Percentiles rank a stretch among this genome's conserved stretches.
Conservation (phyloP, 2,797 vertebrate genomes). For the Acanthurus leucopareius region DNA sequence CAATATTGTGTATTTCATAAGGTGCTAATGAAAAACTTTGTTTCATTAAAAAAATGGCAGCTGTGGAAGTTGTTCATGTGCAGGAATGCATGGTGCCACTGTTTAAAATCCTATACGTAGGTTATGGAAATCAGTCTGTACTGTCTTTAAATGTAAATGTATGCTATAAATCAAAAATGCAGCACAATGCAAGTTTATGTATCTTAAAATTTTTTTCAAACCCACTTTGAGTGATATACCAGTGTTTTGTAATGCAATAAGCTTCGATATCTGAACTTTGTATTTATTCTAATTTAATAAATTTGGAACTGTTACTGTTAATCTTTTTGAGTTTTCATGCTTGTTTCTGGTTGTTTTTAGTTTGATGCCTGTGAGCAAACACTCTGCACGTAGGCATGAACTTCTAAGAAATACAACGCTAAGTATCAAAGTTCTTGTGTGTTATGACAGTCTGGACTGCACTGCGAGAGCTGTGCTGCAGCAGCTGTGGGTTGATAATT, state of each 20-base stretch:
- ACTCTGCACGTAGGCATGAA: slow-evolving; percentile 8
- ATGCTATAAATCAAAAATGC: slow-evolving; percentile 18
- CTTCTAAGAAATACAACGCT: slow-evolving; percentile 56
- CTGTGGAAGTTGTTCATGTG: slow-evolving; percentile 59
- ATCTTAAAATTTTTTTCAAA: slow-evolving; percentile 14
- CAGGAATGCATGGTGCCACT: slow-evolving; percentile 40
- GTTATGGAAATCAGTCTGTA: slow-evolving; percentile 11
- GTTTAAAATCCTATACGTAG: slow-evolving; percentile 22
- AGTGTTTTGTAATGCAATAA: slow-evolving; percentile 48
- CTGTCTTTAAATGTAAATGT: slow-evolving; percentile 29
- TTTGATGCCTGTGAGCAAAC: slow-evolving; percentile 19
- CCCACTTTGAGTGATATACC: slow-evolving; percentile 22
- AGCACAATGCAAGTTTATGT: slow-evolving; percentile 28
- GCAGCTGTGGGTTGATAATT: slow-evolving; percentile 34
- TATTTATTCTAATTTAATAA: slow-evolving; percentile 76
- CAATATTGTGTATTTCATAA: slow-evolving; percentile 27
- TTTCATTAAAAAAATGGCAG: slow-evolving; percentile 63
- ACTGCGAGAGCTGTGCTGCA: slow-evolving; percentile 12
- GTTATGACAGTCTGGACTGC: slow-evolving; percentile 30
- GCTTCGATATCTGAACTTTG: slow-evolving; percentile 44
- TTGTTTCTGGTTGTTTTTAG: slow-evolving; percentile 3
- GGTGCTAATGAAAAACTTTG: slow-evolving; percentile 15
- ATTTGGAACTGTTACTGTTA: slow-evolving; percentile 52
- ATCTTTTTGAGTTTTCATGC: slow-evolving; percentile 49
- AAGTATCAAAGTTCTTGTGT: slow-evolving; percentile 43